phyloP scores from a whole-genome alignment of 2,113 vertebrate genomes.

The Clupea harengus region DNA sequence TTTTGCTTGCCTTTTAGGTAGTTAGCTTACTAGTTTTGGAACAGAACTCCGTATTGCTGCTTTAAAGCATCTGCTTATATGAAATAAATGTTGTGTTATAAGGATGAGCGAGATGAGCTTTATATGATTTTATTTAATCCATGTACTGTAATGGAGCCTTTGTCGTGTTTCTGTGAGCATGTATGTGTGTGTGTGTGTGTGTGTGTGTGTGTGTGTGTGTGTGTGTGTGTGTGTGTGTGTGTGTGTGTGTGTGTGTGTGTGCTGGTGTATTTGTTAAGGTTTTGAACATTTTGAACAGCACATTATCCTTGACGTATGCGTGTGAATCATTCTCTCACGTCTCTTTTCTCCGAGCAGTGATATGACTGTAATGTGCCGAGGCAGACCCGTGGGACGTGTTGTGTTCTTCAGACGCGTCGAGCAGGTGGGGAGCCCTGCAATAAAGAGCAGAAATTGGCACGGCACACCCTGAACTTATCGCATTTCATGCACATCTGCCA shows the following conservation, averaged over 20 bases:
- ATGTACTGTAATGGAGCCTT: too few species aligned
- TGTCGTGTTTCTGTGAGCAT: too few species aligned
- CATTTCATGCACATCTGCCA: neutral
- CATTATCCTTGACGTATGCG: neutral
- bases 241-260: neutral
- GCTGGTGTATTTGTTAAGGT: neutral
- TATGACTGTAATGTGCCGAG: neutral
- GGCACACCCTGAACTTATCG: neutral
- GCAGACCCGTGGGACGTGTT: neutral
- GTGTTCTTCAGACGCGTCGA: neutral
- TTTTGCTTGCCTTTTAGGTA: too few species aligned
- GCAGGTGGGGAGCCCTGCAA: neutral
- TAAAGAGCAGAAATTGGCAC: neutral
- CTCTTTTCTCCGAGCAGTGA: neutral
- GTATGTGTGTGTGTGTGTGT: too few species aligned
- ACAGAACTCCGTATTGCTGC: too few species aligned
- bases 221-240: neutral
- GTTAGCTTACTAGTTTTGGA: too few species aligned
- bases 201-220: too few species aligned
- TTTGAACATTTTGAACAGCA: neutral
- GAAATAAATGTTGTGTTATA: too few species aligned
- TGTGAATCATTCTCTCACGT: neutral
- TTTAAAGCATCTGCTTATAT: too few species aligned
- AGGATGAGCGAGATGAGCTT: too few species aligned
- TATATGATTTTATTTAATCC: too few species aligned